A percentile compares a stretch with the other conserved stretches of the same genome.
Conservation (phyloP, 2,113 vertebrate genomes). For the Litocranius walleri region DNA sequence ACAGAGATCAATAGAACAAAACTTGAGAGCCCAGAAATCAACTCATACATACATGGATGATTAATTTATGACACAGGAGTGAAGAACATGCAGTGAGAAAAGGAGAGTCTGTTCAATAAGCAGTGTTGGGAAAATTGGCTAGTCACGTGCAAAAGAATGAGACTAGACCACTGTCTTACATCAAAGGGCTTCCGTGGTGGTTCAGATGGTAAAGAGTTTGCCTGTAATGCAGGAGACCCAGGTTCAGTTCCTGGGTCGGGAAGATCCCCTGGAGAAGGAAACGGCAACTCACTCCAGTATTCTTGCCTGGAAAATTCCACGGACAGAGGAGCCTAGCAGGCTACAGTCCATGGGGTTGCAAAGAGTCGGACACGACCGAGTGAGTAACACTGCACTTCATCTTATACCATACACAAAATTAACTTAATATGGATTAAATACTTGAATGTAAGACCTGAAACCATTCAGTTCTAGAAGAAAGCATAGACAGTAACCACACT, state of each 20-base stretch:
- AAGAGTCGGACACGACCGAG: not conserved
- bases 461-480: not conserved
- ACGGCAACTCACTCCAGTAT: not conserved
- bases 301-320: not conserved
- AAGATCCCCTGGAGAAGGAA: not conserved
- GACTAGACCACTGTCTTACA: not conserved
- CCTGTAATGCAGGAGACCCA: not conserved
- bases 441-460: not conserved
- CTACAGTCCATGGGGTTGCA: not conserved
- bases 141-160: not conserved
- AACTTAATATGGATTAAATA: not conserved
- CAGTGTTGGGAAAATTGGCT: not conserved
- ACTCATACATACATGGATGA: not conserved
- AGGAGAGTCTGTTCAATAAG: not conserved
- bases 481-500: not conserved
- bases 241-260: not conserved
- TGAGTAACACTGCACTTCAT: not conserved
- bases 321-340: not conserved
- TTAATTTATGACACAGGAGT: not conserved
- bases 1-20: not conserved
- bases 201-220: not conserved
- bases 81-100: not conserved
- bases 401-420: not conserved
- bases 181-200: not conserved
- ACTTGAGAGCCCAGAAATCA: not conserved